A percentile compares a stretch with the other conserved stretches of the same genome.
Evolutionary conservation across 2,888 invertebrate species (phyloP).

Genomic region (Rhabditoides inermis): DNA sequence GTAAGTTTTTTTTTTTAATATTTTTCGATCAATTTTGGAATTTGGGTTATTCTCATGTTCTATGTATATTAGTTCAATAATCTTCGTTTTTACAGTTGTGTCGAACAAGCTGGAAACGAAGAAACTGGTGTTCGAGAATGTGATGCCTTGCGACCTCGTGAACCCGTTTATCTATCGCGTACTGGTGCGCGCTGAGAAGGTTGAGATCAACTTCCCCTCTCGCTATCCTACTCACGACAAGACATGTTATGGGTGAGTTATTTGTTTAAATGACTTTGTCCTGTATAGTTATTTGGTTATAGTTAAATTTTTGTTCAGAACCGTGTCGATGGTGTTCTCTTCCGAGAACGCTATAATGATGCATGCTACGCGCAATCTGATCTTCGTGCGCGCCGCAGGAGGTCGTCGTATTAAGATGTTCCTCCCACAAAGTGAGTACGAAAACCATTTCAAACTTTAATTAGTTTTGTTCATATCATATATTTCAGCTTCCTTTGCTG

Average conservation of each 20-base stretch:
- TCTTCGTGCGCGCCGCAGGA: slow-evolving; percentile 22
- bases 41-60: no score
- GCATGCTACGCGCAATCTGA: slow-evolving; percentile 23
- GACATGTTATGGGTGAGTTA: slow-evolving; percentile 9
- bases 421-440: slow-evolving; percentile 27
- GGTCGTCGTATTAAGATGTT: slow-evolving; percentile 24
- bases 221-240: slow-evolving; percentile 14
- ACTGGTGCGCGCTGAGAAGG: slow-evolving; percentile 13
- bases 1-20: slow-evolving; percentile 13
- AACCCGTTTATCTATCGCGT: slow-evolving; percentile 30
- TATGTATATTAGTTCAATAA: no score
- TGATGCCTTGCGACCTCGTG: slow-evolving; percentile 18
- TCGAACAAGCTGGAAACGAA: background rate
- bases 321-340: slow-evolving; percentile 16
- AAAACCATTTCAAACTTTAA: no score
- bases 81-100: slow-evolving; percentile 11
- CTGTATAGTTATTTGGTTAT: background rate
- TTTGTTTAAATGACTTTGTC: background rate
- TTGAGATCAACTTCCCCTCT: slow-evolving; percentile 19
- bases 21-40: no score
- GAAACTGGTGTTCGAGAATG: slow-evolving; percentile 22
- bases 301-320: slow-evolving; percentile 10
- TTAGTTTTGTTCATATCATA: background rate
- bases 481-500: slow-evolving; percentile 11
- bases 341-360: slow-evolving; percentile 16